Percentiles rank a stretch among this genome's conserved stretches.
Evolutionary conservation across 2,113 vertebrate species (phyloP).

Genomic region (Sitta europaea): DNA sequence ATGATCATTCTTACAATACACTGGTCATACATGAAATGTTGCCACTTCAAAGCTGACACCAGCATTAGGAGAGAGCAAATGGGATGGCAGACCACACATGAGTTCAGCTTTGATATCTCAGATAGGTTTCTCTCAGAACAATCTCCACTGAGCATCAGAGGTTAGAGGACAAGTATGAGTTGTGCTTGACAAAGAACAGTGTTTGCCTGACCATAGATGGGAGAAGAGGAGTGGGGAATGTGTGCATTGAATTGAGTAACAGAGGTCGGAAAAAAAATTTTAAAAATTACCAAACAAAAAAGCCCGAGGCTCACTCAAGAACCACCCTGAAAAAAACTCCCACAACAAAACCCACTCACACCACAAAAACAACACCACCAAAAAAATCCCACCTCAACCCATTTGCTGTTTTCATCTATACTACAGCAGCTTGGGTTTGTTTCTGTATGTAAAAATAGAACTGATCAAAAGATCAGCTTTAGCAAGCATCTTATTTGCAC

Average conservation of each 20-base stretch:
- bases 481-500: not conserved
- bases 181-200: not conserved
- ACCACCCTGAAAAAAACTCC: not conserved
- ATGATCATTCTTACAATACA: not conserved
- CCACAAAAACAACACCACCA: not conserved
- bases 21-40: not conserved
- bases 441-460: not conserved
- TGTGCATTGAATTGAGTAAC: not conserved
- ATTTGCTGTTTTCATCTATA: not conserved
- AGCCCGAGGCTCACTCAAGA: not conserved
- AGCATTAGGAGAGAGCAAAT: not conserved
- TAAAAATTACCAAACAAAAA: not conserved
- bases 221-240: not conserved
- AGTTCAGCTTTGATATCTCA: not conserved
- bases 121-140: not conserved
- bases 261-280: not conserved
- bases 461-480: not conserved
- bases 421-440: not conserved
- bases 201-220: not conserved
- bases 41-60: not conserved
- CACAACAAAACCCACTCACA: not conserved
- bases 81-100: not conserved
- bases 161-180: not conserved
- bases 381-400: not conserved
- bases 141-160: not conserved